These are phyloP conservation scores for Cryptus viduatorius DNA, from an alignment of 2,888 invertebrate genomes.

Conservation along the genomic window DNA sequence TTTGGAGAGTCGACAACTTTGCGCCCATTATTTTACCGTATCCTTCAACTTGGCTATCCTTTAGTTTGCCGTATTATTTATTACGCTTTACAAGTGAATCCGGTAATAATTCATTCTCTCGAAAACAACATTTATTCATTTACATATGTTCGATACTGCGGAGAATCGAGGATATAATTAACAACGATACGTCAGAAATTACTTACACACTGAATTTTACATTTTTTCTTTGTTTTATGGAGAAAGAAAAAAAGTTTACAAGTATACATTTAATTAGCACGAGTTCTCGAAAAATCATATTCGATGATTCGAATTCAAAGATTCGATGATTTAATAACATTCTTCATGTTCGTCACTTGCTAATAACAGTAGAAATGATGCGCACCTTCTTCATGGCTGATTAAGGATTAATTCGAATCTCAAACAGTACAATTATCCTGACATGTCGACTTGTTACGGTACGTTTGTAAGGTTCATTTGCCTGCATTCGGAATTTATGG, in stretches of 20 bases:
- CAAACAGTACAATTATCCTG: too few relatives aligned
- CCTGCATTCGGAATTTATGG: too few relatives aligned
- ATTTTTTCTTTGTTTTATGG: background rate
- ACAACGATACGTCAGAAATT: background rate
- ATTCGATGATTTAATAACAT: too few relatives aligned
- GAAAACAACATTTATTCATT: background rate
- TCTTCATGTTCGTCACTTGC: too few relatives aligned
- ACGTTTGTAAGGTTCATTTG: background rate
- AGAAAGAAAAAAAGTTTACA: background rate
- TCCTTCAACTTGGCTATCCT: conserved; percentile 37
- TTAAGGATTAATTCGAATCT: too few relatives aligned
- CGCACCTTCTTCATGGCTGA: too few relatives aligned
- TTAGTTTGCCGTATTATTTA: conserved; percentile 44
- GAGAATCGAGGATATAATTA: background rate
- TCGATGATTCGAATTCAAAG: too few relatives aligned
- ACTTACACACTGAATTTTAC: background rate
- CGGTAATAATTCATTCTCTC: conserved; percentile 17
- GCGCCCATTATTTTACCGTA: conserved; percentile 62
- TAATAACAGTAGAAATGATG: too few relatives aligned
- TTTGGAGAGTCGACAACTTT: conserved; percentile 59
- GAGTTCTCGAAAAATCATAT: too few relatives aligned
- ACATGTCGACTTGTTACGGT: too few relatives aligned
- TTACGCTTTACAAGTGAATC: conserved; percentile 4
- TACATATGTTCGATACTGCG: background rate
- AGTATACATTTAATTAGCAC: background rate